These are phyloP conservation scores for Macaria liturata DNA, from an alignment of 2,888 invertebrate species.

Conservation along the genomic window DNA sequence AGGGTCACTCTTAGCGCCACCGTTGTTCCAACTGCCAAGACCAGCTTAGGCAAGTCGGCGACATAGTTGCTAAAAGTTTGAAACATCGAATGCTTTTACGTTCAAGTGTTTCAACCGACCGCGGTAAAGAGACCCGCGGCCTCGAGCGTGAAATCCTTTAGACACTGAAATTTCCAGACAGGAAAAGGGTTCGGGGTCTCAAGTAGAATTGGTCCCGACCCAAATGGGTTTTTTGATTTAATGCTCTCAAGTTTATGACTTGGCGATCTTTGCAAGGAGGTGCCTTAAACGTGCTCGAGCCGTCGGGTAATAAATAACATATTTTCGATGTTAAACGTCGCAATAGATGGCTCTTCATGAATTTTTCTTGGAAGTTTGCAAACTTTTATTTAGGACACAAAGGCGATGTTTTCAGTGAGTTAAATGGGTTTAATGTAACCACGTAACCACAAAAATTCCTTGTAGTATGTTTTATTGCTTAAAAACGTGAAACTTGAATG, in stretches of 20 bases:
- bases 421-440: conserved; percentile 19
- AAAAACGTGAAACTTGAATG: conserved; percentile 6
- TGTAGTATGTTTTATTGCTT: conserved; percentile 16
- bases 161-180: conserved; percentile 25
- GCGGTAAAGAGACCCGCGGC: conserved; percentile 42
- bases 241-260: conserved; percentile 66
- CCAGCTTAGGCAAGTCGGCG: conserved; percentile 64
- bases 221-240: conserved; percentile 69
- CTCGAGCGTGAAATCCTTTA: conserved; percentile 28
- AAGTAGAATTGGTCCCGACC: conserved; percentile 41
- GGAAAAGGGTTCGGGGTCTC: conserved; percentile 38
- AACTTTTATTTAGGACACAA: conserved; percentile 25
- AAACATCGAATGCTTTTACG: conserved; percentile 76
- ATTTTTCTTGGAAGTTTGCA: conserved; percentile 26
- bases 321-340: conserved; percentile 45
- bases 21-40: conserved; percentile 63
- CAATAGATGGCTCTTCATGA: conserved; percentile 22
- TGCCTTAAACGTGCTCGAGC: conserved; percentile 49
- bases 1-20: conserved; percentile 69
- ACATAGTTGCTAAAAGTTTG: conserved; percentile 78
- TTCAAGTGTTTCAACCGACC: conserved; percentile 55
- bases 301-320: conserved; percentile 53
- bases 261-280: conserved; percentile 59
- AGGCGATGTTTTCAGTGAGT: conserved; percentile 12
- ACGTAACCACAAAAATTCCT: conserved; percentile 6